Base-by-base conservation (phyloP, 1,140 invertebrate species). In the Cataglyphis hispanica region DNA sequence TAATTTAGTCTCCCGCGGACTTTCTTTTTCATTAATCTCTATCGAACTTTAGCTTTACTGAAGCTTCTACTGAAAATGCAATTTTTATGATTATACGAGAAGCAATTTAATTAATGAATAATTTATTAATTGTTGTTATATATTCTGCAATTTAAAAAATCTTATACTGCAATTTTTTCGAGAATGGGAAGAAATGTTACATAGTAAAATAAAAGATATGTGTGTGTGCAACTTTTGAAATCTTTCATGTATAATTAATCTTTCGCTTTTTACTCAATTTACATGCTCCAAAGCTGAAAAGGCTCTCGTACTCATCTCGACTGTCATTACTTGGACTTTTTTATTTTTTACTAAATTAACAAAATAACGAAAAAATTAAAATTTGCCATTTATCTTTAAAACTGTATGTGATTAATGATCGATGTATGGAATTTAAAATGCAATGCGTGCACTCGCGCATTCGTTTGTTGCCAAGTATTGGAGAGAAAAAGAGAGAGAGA, bases 371-470 rank as follows among this genome's bases (percentile, higher is more conserved):
- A 31, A 31, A 31, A 50, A 50, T 5, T 1, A 50, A 50, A 50
- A 16, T 50, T 50, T 50, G 46, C 46, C 46, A 43, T 43, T 46
- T 46, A 46, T 46, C 13, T 46, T 46, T 13, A 4, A 10, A n/a
- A 22, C 4, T 10, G 27, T 16, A 25, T 3, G 2, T 43, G 43
- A 46, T 19, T 34, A 58, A 75, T 16, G n/a, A 25, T 22, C 10
- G 13, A 0, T 13, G 31, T 40, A 34, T 34, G 50, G 7, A 77
- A 31, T 76, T 37, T 7, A 53, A 67, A 31, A 78, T 67, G 22
- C 34, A 0, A 69, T 16, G 16, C 64, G 31, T 56, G 67, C 78
- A 81, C 53, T 81, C 50, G 78, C 53, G 78, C 78, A 83, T 72
- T 83, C 66, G 78, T 81, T 81, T 13, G 46, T 80, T 40, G 50